Evolutionary conservation across 2,797 vertebrate species (phyloP).

Genomic region (Gallinago stenura): DNA sequence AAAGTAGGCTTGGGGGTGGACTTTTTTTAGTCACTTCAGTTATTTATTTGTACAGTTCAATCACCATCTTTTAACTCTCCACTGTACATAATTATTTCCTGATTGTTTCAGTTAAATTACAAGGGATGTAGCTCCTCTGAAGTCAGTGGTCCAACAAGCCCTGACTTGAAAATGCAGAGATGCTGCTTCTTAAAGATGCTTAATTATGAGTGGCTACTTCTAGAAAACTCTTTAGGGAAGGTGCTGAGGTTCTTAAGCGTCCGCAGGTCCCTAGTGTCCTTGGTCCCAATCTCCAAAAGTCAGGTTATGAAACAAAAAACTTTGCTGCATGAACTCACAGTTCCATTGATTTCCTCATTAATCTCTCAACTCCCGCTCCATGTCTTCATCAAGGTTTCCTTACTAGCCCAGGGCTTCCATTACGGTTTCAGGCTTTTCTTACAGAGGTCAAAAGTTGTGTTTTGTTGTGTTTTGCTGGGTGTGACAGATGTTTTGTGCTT

Average conservation of each 20-base stretch:
- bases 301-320: neutral
- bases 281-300: neutral
- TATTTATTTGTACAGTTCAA: constrained; percentile 64
- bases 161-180: too few relatives aligned
- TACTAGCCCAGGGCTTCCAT: neutral
- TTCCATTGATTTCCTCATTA: neutral
- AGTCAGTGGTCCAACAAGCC: neutral
- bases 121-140: neutral
- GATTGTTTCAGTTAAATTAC: constrained; percentile 39
- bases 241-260: neutral
- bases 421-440: neutral
- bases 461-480: neutral
- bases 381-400: neutral
- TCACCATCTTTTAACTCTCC: constrained; percentile 40
- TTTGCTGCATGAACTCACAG: neutral
- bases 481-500: neutral
- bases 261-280: neutral
- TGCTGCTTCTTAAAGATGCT: too few relatives aligned
- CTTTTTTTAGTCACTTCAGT: constrained; percentile 47
- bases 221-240: neutral
- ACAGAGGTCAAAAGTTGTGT: neutral
- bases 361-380: neutral
- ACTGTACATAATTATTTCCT: constrained; percentile 54
- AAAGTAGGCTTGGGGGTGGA: constrained; percentile 52
- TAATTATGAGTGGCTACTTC: neutral